Conservation (phyloP, 2,113 vertebrate species). For the Lichenostomus cassidix region DNA sequence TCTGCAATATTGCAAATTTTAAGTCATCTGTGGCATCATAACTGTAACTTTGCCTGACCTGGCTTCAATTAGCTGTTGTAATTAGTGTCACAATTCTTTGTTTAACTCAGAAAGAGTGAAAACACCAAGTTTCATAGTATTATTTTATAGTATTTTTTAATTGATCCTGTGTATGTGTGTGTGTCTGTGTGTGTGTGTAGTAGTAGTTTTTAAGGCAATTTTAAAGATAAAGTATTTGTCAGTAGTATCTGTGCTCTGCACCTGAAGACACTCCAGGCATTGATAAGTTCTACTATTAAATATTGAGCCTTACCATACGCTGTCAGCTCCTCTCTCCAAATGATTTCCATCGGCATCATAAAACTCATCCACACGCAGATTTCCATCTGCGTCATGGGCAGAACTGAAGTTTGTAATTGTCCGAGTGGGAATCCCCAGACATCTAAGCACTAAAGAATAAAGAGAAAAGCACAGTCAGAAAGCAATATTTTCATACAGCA, state of each 20-base stretch:
- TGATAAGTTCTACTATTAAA: neutral
- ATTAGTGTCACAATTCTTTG: neutral
- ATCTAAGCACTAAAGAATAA: conserved; percentile 62
- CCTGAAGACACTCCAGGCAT: neutral
- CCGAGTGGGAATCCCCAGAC: conserved; percentile 77
- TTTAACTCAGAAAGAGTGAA: neutral
- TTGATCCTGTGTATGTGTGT: neutral
- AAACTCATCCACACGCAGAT: conserved; percentile 76
- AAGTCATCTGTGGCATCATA: neutral
- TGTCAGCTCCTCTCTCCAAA: conserved; percentile 66
- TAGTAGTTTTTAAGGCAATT: neutral
- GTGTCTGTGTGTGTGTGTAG: neutral
- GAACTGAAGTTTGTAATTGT: conserved; percentile 80
- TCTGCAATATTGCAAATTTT: neutral
- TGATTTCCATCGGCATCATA: conserved; percentile 68
- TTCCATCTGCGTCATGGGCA: conserved; percentile 77
- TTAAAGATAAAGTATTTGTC: neutral
- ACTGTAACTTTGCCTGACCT: neutral
- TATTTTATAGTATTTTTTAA: neutral
- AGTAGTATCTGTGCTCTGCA: neutral
- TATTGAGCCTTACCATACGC: conserved; percentile 68
- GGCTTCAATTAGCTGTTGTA: neutral
- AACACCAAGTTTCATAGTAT: neutral
- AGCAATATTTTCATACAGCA: neutral
- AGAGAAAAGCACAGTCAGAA: neutral